Base-by-base conservation (phyloP, 2,797 vertebrate species). In the Urosaurus nigricauda region DNA sequence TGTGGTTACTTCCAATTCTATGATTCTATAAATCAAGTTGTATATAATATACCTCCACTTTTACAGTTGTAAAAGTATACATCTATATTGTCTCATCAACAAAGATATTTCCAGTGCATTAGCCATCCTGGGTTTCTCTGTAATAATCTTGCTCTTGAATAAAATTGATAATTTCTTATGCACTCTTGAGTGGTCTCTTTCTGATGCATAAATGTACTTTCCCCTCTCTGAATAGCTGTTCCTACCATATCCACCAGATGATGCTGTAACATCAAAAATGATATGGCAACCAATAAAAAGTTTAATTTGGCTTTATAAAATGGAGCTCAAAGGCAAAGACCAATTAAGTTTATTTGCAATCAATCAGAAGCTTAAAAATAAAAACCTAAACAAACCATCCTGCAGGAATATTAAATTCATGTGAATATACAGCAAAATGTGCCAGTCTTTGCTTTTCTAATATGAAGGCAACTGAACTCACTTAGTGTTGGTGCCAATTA, bases 191-290 rank as follows among this genome's bases (percentile, higher is more conserved):
- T 79, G 13, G 2, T 14, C 17, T 71, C 17, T 80, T 29, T 40
- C 16, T 24, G 26, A 35, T 40, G 1, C 60, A 56, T 26, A 37
- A 26, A 7, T 47, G 1, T 5, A 7, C n/a, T 32, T 26, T 56
- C 37, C 13, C 56, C 0, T 79, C 9, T 53, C 68, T 86, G 29
- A 35, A 26, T n/a, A 88, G 74, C 79, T 40, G 89, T 94, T 93
- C 63, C 71, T 40, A 60, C 68, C 83, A 2, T 0, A 81, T 87
- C 94, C 96, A 94, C 93, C 91, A 96, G 95, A 88, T 96, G 96
- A 90, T 88, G 68, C 19, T 90, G 83, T 83, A 88, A 37, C n/a
- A 85, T 85, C 88, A 86, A 95, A 92, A 87, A 90, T 43, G 1
- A 6, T 2, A 16, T 0, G 1, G 1, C 0, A 12, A 40, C 58